phyloP scores from a whole-genome alignment of 2,113 vertebrate species.

The Tiliqua scincoides region DNA sequence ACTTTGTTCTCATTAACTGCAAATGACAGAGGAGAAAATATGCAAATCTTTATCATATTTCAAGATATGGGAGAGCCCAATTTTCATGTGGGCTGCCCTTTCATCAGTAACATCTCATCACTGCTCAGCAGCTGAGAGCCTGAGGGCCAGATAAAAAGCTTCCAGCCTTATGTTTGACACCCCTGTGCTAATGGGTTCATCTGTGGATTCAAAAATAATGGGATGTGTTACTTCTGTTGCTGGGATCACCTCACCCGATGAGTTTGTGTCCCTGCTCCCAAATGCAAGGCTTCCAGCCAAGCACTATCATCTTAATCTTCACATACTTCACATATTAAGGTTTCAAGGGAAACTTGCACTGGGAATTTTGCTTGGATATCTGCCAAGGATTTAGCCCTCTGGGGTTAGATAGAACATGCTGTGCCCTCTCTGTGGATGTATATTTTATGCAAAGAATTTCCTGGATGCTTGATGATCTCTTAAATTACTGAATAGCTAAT shows the following conservation, averaged over 20 bases:
- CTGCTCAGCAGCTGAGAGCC: too few species aligned
- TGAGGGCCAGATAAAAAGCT: too few species aligned
- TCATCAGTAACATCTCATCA: too few species aligned
- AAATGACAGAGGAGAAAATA: too few species aligned
- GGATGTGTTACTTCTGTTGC: neutral
- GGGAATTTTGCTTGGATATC: constrained; percentile 19
- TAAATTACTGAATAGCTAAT: neutral
- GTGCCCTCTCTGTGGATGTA: constrained; percentile 3
- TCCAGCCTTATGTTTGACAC: too few species aligned
- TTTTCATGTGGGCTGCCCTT: too few species aligned
- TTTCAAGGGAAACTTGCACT: constrained; percentile 29
- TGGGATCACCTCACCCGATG: neutral
- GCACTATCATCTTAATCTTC: neutral
- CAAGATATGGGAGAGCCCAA: too few species aligned
- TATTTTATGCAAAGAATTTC: constrained; percentile 4
- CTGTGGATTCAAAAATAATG: neutral
- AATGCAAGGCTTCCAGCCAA: neutral
- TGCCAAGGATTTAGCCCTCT: constrained; percentile 15
- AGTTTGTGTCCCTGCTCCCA: too few species aligned
- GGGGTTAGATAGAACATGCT: neutral
- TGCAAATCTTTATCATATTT: too few species aligned
- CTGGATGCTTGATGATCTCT: neutral
- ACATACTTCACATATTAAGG: neutral
- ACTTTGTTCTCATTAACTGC: too few species aligned
- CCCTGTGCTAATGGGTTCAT: neutral